A percentile compares a stretch with the other conserved stretches of the same genome.
Evolutionary conservation across 2,888 invertebrate genomes (phyloP).

Genomic region (Himalopsyche kuldschensis): DNA sequence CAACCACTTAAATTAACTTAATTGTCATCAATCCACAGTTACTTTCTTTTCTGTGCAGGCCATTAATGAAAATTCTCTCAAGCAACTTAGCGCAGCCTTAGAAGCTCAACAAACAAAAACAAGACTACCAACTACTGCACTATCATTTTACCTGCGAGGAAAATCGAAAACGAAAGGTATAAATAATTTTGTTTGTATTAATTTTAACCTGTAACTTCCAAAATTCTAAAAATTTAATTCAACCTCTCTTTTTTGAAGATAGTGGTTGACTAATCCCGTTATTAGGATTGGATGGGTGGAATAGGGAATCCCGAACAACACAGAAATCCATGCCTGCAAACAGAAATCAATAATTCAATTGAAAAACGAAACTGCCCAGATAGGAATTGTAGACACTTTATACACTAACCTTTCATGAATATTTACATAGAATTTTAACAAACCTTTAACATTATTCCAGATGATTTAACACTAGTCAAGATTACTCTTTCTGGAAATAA

Average conservation of each 20-base stretch:
- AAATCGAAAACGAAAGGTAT: slow-evolving; percentile 61
- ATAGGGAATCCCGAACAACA: no score
- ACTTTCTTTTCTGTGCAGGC: slow-evolving; percentile 55
- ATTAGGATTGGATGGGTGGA: no score
- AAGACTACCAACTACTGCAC: slow-evolving; percentile 60
- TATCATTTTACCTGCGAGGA: slow-evolving; percentile 80
- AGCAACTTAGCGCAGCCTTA: slow-evolving; percentile 82
- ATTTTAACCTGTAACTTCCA: no score
- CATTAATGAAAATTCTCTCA: slow-evolving; percentile 87
- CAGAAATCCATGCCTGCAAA: no score
- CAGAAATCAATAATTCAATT: no score
- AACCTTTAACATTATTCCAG: slow-evolving; percentile 52
- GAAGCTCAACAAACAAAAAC: slow-evolving; percentile 73
- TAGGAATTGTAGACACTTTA: no score
- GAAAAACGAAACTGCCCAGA: no score
- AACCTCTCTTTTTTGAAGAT: no score
- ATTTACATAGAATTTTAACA: no score
- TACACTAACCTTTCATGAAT: no score
- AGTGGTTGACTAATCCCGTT: no score
- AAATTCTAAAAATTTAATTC: no score
- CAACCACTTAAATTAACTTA: not conserved
- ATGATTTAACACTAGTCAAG: slow-evolving; percentile 72
- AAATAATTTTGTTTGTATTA: not conserved
- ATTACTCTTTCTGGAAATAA: slow-evolving; percentile 70
- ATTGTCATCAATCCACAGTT: not conserved